phyloP scores from a whole-genome alignment of 2,888 invertebrate species.

The Drosophila meridionalis region DNA sequence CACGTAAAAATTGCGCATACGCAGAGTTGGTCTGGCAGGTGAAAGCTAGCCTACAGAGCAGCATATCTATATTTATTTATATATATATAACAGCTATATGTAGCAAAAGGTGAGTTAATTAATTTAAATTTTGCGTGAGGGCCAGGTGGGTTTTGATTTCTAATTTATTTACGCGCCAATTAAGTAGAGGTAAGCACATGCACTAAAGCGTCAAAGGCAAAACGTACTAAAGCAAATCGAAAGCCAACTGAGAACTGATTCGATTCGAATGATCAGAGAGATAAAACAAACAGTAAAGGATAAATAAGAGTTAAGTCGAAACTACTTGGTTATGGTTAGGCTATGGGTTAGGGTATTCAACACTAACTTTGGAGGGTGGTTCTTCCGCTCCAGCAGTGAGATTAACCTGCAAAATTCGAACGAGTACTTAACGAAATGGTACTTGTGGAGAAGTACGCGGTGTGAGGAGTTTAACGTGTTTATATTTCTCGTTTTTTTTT shows the following conservation, averaged over 20 bases:
- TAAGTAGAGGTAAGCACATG: conserved; percentile 44
- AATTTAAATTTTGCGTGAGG: conserved; percentile 33
- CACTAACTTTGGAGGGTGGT: conserved; percentile 85
- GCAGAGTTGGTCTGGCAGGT: conserved; percentile 9
- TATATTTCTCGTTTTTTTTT: neutral
- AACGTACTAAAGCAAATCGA: conserved; percentile 27
- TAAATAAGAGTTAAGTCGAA: conserved; percentile 22
- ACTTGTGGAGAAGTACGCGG: conserved; percentile 27
- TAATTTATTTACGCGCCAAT: conserved; percentile 42
- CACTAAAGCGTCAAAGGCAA: conserved; percentile 41
- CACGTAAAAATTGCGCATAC: conserved; percentile 32
- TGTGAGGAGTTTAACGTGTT: conserved; percentile 19
- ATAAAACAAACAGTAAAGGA: neutral
- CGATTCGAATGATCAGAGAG: conserved; percentile 2
- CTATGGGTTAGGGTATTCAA: conserved; percentile 56
- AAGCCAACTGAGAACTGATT: conserved; percentile 27
- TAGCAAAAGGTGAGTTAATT: conserved; percentile 16
- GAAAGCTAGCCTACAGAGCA: conserved; percentile 12
- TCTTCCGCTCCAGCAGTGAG: conserved; percentile 85
- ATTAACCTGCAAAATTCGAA: conserved; percentile 84
- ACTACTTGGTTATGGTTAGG: conserved; percentile 11
- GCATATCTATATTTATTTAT: conserved; percentile 3
- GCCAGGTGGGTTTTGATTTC: conserved; percentile 9
- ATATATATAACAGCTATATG: neutral
- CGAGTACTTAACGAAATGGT: conserved; percentile 52